These are phyloP conservation scores for Porites lobata DNA, from an alignment of 92 coral and sea anemone species.

Conservation along the genomic window DNA sequence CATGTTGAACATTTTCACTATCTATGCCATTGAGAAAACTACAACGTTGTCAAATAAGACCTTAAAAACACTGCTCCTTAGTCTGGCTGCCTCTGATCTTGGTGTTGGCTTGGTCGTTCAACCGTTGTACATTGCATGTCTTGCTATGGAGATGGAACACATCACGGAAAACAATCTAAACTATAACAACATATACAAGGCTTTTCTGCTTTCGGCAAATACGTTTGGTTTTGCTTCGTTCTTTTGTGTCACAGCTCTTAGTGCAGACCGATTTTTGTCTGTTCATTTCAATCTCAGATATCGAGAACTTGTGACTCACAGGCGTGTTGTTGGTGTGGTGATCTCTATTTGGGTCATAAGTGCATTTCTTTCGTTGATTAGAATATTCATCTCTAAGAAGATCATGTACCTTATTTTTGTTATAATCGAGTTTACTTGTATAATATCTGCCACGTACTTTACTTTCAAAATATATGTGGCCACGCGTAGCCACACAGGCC, in stretches of 20 bases:
- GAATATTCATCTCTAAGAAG: neutral
- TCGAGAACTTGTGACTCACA: neutral
- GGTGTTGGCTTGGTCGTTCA: conserved; percentile 15
- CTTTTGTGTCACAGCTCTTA: neutral
- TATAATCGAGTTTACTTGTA: neutral
- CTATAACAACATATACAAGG: neutral
- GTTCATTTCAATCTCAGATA: neutral
- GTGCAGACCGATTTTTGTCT: conserved; percentile 1
- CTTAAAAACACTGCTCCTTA: conserved; percentile 7
- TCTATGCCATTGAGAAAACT: neutral
- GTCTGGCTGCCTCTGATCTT: conserved; percentile 23
- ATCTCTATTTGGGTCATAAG: neutral
- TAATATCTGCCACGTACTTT: neutral
- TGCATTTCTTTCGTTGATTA: neutral
- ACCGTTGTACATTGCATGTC: neutral
- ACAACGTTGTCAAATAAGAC: neutral
- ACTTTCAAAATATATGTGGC: neutral
- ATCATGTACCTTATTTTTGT: neutral
- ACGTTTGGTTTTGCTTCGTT: neutral
- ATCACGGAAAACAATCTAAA: neutral
- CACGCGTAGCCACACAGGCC: neutral
- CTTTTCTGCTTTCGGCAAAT: neutral
- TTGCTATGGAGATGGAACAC: neutral
- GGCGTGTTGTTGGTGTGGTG: neutral
- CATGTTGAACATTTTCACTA: neutral